These are phyloP conservation scores for Trissolcus basalis DNA, from an alignment of 1,140 invertebrate genomes.

Conservation along the genomic window DNA sequence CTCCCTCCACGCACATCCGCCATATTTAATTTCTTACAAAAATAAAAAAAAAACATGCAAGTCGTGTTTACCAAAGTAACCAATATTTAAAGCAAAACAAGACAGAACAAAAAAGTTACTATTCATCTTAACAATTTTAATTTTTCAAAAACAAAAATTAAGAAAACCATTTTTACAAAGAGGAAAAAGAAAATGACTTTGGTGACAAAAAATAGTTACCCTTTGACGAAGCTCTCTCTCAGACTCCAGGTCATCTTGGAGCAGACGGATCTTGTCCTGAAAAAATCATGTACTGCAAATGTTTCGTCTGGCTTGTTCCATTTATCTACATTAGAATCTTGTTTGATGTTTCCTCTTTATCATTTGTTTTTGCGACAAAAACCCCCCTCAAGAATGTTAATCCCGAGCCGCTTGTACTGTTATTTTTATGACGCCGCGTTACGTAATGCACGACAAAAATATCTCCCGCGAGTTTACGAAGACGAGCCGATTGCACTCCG, in stretches of 20 bases:
- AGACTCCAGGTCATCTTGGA: constrained; percentile 97
- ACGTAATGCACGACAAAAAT: constrained; percentile 47
- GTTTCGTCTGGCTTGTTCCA: not conserved
- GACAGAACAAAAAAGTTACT: constrained; percentile 5
- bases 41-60: constrained; percentile 5
- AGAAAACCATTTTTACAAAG: not conserved
- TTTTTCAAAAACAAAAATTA: not conserved
- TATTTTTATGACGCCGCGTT: constrained; percentile 34
- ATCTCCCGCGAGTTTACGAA: constrained; percentile 27
- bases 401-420: constrained; percentile 7
- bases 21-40: constrained; percentile 54
- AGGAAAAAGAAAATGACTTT: not conserved
- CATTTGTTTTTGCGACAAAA: not conserved
- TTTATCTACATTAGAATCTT: constrained; percentile 5
- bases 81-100: no score
- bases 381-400: not conserved
- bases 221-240: constrained; percentile 97
- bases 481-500: constrained; percentile 27
- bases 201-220: constrained; percentile 84
- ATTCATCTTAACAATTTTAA: not conserved
- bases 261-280: constrained; percentile 97
- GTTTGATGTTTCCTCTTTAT: constrained; percentile 12
- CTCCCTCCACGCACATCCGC: constrained; percentile 50
- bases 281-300: constrained; percentile 73
- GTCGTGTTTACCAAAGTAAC: not conserved